Evolutionary conservation across 2,797 vertebrate genomes (phyloP).

Genomic region (Ciconia nigra): DNA sequence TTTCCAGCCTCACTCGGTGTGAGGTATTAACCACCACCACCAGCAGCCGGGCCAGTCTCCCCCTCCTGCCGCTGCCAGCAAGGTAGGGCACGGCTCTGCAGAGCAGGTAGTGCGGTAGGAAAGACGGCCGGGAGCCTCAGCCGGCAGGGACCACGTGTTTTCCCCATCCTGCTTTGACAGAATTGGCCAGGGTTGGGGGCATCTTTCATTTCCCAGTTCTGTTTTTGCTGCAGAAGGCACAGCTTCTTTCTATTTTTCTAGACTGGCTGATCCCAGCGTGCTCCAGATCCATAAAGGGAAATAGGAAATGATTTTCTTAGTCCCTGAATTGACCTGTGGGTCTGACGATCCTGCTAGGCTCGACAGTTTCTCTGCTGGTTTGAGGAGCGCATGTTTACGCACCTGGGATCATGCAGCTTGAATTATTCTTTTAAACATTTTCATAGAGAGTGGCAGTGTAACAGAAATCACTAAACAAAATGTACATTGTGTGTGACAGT

Average conservation of each 20-base stretch:
- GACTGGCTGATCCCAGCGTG: slow-evolving; percentile 51
- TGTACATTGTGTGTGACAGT: slow-evolving; percentile 70
- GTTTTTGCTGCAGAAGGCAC: slow-evolving; percentile 52
- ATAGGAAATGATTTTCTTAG: slow-evolving; percentile 66
- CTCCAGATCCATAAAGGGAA: slow-evolving; percentile 58
- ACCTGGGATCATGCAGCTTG: slow-evolving; percentile 65
- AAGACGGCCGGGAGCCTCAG: not conserved
- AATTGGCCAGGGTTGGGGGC: not conserved
- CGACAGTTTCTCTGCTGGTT: slow-evolving; percentile 54
- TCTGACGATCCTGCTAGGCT: slow-evolving; percentile 51
- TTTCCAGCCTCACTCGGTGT: not conserved
- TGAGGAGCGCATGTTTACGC: slow-evolving; percentile 45
- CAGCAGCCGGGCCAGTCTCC: not conserved
- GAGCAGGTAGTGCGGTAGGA: not conserved
- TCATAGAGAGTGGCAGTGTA: slow-evolving; percentile 63
- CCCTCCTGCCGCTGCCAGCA: not conserved
- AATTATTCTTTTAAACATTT: slow-evolving; percentile 72
- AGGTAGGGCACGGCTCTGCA: not conserved
- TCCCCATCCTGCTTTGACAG: not conserved
- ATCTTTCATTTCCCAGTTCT: slow-evolving; percentile 56
- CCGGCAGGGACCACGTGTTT: not conserved
- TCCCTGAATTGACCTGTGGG: slow-evolving; percentile 55
- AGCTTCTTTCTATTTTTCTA: slow-evolving; percentile 63
- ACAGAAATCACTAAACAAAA: slow-evolving; percentile 70
- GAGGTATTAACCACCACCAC: not conserved